Evolutionary conservation across 2,888 invertebrate species (phyloP).

Genomic region (Macrosiphum euphorbiae): DNA sequence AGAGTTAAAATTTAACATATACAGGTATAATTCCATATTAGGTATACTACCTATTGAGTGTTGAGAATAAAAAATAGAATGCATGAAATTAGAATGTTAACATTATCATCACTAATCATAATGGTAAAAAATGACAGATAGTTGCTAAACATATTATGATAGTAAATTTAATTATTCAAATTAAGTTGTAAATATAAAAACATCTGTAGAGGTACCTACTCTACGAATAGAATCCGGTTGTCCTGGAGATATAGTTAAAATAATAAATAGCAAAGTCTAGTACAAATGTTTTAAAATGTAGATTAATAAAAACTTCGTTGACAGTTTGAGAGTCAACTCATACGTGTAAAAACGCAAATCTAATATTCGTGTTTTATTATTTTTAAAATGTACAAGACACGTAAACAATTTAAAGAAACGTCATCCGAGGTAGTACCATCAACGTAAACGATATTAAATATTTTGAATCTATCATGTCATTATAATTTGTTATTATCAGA

Average conservation of each 20-base stretch:
- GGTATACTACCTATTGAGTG: too few relatives aligned
- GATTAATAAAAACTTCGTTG: neutral
- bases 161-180: neutral
- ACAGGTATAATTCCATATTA: too few relatives aligned
- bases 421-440: neutral
- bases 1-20: too few relatives aligned
- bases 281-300: neutral
- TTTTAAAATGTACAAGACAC: constrained; percentile 1
- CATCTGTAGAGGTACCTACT: neutral
- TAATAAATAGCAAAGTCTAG: neutral
- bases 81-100: too few relatives aligned
- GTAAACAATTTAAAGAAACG: neutral
- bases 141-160: too few relatives aligned
- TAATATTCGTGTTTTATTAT: neutral
- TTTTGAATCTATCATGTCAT: neutral
- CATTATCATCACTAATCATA: too few relatives aligned
- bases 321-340: neutral
- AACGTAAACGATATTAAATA: neutral
- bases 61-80: too few relatives aligned
- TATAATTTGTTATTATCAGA: neutral
- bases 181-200: neutral
- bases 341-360: neutral
- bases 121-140: too few relatives aligned
- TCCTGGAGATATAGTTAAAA: neutral
- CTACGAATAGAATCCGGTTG: neutral